Evolutionary conservation across 1,140 invertebrate genomes (phyloP).

Genomic region (Drosophila arawakana): DNA sequence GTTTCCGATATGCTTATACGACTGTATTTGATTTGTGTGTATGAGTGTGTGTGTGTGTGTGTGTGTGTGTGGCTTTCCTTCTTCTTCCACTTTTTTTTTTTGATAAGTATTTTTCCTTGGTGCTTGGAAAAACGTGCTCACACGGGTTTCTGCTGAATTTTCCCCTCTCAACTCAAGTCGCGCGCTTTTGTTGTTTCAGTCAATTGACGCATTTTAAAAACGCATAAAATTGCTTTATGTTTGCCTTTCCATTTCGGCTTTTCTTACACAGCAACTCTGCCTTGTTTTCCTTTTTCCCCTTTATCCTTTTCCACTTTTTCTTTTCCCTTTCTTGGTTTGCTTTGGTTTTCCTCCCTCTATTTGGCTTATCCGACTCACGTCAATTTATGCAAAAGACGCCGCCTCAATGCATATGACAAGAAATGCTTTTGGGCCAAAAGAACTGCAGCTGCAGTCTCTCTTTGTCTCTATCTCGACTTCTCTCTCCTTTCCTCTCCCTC

Average conservation of each 20-base stretch:
- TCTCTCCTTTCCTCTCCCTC: neutral
- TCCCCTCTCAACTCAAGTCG: constrained; percentile 3
- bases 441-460: constrained; percentile 53
- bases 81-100: neutral
- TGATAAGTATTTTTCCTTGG: neutral
- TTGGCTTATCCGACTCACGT: constrained; percentile 40
- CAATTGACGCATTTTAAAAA: constrained; percentile 83
- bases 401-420: constrained; percentile 58
- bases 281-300: constrained; percentile 7
- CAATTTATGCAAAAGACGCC: constrained; percentile 76
- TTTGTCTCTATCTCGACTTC: neutral
- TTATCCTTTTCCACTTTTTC: neutral
- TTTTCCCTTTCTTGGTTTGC: neutral
- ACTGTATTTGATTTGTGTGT: constrained; percentile 52
- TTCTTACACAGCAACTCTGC: constrained; percentile 1
- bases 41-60: constrained; percentile 23
- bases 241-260: constrained; percentile 69
- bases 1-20: constrained; percentile 45
- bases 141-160: constrained; percentile 33
- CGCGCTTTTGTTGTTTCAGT: constrained; percentile 76
- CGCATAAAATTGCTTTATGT: constrained; percentile 82
- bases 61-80: constrained; percentile 16
- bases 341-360: neutral
- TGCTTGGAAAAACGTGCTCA: constrained; percentile 47
- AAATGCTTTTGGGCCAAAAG: constrained; percentile 37